Percentiles rank a stretch among this genome's conserved stretches.
Conservation (phyloP, 2,888 invertebrate genomes). For the Sphinx pinastri region DNA sequence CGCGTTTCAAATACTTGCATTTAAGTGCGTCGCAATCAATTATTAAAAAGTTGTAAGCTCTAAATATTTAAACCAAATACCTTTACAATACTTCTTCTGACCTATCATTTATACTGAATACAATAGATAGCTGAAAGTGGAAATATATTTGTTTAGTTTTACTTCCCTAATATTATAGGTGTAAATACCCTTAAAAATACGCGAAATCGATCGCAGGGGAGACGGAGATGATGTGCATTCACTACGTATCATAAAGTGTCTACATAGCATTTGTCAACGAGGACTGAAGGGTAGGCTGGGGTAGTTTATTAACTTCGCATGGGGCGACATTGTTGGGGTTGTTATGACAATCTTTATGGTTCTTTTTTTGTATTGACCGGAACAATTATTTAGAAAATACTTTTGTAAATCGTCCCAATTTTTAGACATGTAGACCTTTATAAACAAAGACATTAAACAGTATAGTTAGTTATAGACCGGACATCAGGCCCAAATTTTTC, state of each 20-base stretch:
- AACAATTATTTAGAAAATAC: neutral
- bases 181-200: neutral
- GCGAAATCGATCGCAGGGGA: slow-evolving; percentile 24
- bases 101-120: too few relatives aligned
- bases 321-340: neutral
- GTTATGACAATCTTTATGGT: neutral
- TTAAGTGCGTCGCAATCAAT: too few relatives aligned
- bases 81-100: too few relatives aligned
- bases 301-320: slow-evolving; percentile 9
- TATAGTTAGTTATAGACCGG: too few relatives aligned
- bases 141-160: too few relatives aligned
- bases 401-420: neutral
- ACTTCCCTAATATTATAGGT: too few relatives aligned
- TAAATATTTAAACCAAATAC: too few relatives aligned
- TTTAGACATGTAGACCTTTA: neutral
- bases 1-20: too few relatives aligned
- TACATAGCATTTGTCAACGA: slow-evolving; percentile 46
- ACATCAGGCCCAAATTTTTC: too few relatives aligned
- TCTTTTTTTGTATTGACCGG: neutral
- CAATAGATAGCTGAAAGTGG: too few relatives aligned
- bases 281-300: slow-evolving; percentile 6
- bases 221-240: slow-evolving; percentile 55
- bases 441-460: too few relatives aligned
- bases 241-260: slow-evolving; percentile 55
- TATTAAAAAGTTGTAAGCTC: too few relatives aligned